Evolutionary conservation across 2,113 vertebrate species (phyloP).

Genomic region (Phaetusa simplex): DNA sequence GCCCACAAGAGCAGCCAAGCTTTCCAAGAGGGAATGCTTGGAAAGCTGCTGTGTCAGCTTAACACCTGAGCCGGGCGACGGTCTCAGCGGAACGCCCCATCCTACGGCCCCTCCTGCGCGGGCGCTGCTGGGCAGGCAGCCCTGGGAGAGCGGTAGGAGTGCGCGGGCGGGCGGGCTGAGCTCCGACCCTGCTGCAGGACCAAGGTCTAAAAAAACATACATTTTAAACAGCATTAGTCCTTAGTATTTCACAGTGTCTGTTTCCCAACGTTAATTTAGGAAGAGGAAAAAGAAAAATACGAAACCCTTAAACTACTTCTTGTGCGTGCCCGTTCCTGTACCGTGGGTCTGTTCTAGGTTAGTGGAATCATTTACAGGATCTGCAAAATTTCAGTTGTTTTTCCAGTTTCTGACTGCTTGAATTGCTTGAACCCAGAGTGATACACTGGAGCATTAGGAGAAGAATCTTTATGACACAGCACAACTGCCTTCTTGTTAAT

Average conservation of each 20-base stretch:
- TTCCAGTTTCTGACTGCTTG: slow-evolving; percentile 36
- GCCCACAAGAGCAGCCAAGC: neutral
- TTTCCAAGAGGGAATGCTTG: slow-evolving; percentile 8
- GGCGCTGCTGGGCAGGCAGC: neutral
- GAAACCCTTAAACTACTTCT: neutral
- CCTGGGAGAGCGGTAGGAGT: neutral
- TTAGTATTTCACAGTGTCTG: neutral
- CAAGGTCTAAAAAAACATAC: neutral
- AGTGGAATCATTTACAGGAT: neutral
- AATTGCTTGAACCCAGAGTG: slow-evolving; percentile 57
- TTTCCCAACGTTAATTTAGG: neutral
- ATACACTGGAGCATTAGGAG: slow-evolving; percentile 52
- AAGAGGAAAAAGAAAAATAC: neutral
- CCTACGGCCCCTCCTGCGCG: neutral
- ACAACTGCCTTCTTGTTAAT: slow-evolving; percentile 80
- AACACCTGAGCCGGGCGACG: neutral
- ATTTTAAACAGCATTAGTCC: neutral
- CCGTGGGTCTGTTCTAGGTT: slow-evolving; percentile 16
- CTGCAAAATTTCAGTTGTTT: slow-evolving; percentile 16
- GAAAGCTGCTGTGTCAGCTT: neutral
- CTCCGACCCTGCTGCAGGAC: neutral
- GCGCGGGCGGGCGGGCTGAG: neutral
- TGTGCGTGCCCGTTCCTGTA: neutral
- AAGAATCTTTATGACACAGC: slow-evolving; percentile 73
- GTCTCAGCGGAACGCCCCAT: neutral